Evolutionary conservation across 2,113 vertebrate genomes (phyloP).

Genomic region (Phoxinus phoxinus): DNA sequence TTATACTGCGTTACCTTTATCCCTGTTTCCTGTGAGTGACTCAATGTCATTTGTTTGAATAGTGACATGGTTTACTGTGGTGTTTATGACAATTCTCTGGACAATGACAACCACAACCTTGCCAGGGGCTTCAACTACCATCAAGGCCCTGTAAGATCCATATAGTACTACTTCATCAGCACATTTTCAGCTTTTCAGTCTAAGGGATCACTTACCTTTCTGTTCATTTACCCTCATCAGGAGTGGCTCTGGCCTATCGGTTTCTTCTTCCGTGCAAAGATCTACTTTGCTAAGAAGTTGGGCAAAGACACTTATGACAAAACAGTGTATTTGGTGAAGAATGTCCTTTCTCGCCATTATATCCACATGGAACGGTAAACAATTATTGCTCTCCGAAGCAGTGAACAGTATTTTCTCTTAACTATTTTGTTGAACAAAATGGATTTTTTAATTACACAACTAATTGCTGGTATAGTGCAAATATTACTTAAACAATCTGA

Average conservation of each 20-base stretch:
- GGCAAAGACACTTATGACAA: slow-evolving; percentile 79
- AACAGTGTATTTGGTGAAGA: slow-evolving; percentile 88
- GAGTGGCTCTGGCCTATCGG: slow-evolving; percentile 98
- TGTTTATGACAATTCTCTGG: slow-evolving; percentile 92
- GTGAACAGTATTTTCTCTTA: not conserved
- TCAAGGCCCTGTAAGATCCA: slow-evolving; percentile 92
- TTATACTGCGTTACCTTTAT: not conserved
- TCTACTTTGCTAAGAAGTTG: slow-evolving; percentile 89
- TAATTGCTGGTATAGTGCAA: not conserved
- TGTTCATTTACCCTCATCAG: slow-evolving; percentile 69
- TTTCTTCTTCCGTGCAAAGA: slow-evolving; percentile 95
- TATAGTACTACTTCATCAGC: not conserved
- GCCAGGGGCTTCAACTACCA: slow-evolving; percentile 97
- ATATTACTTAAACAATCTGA: not conserved
- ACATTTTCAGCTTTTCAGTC: not conserved
- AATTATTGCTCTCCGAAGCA: not conserved
- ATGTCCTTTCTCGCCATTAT: slow-evolving; percentile 90
- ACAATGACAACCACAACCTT: slow-evolving; percentile 93
- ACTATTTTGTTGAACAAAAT: not conserved
- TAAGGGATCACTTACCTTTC: not conserved
- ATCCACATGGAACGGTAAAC: slow-evolving; percentile 93
- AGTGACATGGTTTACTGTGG: slow-evolving; percentile 93
- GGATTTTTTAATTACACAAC: not conserved
- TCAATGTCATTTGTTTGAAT: slow-evolving; percentile 2
- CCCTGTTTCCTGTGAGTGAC: not conserved